Conservation (phyloP, 92 coral and sea anemone genomes). For the Palythoa caribaeorum region DNA sequence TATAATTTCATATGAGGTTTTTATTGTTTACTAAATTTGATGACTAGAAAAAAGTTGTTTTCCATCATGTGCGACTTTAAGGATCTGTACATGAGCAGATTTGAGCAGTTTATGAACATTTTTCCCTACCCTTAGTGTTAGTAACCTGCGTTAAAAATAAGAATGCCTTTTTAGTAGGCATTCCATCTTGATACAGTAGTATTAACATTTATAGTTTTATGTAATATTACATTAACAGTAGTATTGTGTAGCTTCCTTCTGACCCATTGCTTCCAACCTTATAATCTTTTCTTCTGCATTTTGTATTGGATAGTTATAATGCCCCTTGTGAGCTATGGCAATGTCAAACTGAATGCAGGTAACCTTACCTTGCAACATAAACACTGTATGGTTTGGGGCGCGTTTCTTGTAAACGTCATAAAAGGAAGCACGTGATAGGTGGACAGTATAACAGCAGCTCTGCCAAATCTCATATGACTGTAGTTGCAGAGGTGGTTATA, state of each 20-base stretch:
- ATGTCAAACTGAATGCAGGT: constrained; percentile 54
- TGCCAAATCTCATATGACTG: constrained; percentile 46
- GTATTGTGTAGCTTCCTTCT: constrained; percentile 25
- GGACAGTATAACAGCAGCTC: constrained; percentile 5
- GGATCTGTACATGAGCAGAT: constrained; percentile 33
- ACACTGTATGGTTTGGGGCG: constrained; percentile 5
- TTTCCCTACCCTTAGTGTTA: constrained; percentile 17
- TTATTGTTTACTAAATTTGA: no score
- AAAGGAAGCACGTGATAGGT: not conserved
- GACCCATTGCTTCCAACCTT: constrained; percentile 35
- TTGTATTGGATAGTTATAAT: constrained; percentile 35
- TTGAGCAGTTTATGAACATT: constrained; percentile 10
- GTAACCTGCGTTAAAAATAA: constrained; percentile 35
- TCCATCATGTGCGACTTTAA: not conserved
- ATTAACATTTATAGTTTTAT: not conserved
- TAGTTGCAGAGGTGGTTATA: constrained; percentile 31
- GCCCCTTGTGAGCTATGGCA: constrained; percentile 54
- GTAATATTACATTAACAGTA: no score
- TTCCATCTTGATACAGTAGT: constrained; percentile 32
- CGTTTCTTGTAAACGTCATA: constrained; percentile 47
- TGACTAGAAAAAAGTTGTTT: no score
- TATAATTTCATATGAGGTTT: no score
- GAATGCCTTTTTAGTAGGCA: constrained; percentile 44
- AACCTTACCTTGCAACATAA: constrained; percentile 45
- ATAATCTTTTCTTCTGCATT: constrained; percentile 16